Percentiles rank a stretch among this genome's conserved stretches.
Conservation (phyloP, 2,113 vertebrate genomes). For the Oreochromis tanganicae region DNA sequence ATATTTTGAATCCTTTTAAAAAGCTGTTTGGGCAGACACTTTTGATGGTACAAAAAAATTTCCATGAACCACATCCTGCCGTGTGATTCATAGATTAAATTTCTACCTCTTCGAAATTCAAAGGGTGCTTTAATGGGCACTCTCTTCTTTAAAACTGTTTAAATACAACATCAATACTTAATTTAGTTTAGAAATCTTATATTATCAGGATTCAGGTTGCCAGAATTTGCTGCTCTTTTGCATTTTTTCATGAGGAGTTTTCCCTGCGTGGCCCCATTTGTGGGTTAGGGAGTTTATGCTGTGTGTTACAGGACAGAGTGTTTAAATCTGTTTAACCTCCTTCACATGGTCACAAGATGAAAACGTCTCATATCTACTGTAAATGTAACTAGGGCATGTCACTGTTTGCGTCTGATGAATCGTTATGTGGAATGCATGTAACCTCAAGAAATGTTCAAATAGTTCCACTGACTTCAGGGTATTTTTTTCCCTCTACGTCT, state of each 20-base stretch:
- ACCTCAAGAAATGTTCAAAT: neutral
- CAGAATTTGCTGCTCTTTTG: neutral
- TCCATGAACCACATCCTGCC: conserved; percentile 30
- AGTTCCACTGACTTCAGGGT: neutral
- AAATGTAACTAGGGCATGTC: neutral
- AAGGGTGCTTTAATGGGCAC: neutral
- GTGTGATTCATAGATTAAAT: neutral
- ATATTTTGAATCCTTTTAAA: neutral
- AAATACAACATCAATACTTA: neutral
- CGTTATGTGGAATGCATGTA: neutral
- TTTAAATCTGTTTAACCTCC: neutral
- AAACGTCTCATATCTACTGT: neutral
- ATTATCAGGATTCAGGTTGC: neutral
- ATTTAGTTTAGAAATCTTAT: neutral
- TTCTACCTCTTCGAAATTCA: neutral
- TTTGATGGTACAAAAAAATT: neutral
- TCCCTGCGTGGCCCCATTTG: neutral
- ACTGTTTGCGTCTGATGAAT: neutral
- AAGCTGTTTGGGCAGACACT: neutral
- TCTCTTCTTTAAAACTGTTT: neutral
- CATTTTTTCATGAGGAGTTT: neutral
- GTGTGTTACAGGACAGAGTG: neutral
- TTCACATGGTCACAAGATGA: neutral
- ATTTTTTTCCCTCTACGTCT: neutral
- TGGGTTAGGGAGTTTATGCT: neutral